Evolutionary conservation across 2,888 invertebrate genomes (phyloP).

Genomic region (Cepaea hortensis): DNA sequence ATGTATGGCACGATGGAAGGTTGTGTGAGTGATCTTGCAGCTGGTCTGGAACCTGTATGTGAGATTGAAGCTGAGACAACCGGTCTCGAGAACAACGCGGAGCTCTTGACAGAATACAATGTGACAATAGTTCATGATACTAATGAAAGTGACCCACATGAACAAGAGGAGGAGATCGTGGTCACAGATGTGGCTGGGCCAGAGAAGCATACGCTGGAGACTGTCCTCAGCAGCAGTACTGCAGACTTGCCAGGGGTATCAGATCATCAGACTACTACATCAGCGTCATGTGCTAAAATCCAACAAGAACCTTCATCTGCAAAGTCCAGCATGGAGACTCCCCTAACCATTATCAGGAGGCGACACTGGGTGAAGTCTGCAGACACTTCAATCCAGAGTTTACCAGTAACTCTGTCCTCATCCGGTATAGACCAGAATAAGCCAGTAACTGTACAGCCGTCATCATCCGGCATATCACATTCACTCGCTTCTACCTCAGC

Average conservation of each 20-base stretch:
- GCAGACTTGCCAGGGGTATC: neutral
- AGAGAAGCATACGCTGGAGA: neutral
- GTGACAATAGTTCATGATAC: slow-evolving; percentile 44
- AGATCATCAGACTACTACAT: neutral
- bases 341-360: slow-evolving; percentile 2
- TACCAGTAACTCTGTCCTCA: neutral
- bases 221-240: neutral
- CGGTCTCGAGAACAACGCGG: neutral
- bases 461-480: no score
- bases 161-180: neutral
- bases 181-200: neutral
- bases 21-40: neutral
- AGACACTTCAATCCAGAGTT: neutral
- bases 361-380: neutral
- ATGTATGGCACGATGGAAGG: neutral
- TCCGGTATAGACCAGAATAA: no score
- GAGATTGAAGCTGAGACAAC: neutral
- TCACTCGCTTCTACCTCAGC: neutral
- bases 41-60: no score
- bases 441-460: no score
- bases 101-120: slow-evolving; percentile 25
- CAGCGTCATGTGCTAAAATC: neutral
- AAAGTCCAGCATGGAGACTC: neutral
- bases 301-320: neutral
- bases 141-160: neutral